phyloP scores from a whole-genome alignment of 2,888 invertebrate species.

The Cybosia mesomella region DNA sequence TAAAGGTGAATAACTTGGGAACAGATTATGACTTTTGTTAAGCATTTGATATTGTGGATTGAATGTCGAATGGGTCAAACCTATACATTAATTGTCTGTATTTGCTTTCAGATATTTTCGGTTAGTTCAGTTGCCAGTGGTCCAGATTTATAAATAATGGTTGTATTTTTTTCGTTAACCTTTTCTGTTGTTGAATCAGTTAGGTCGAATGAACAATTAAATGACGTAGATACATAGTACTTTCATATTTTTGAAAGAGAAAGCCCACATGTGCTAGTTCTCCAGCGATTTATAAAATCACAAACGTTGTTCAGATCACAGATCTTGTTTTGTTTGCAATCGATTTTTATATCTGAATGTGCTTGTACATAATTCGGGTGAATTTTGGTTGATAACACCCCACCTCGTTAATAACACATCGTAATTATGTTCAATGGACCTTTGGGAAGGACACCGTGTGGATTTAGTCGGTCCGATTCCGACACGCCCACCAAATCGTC shows the following conservation, averaged over 20 bases:
- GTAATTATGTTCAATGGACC: too few species aligned
- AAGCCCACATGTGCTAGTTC: too few species aligned
- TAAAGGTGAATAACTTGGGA: neutral
- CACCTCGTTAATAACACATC: too few species aligned
- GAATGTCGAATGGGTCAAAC: neutral
- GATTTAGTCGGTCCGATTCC: too few species aligned
- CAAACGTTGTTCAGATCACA: too few species aligned
- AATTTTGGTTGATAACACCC: too few species aligned
- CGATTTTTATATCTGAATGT: neutral
- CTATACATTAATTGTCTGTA: neutral
- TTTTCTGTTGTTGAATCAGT: neutral
- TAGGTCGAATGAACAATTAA: neutral
- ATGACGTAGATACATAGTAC: too few species aligned
- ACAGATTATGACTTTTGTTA: neutral
- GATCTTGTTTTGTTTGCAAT: neutral
- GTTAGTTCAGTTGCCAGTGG: neutral
- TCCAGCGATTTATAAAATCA: too few species aligned
- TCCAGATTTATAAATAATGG: neutral
- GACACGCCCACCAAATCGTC: too few species aligned
- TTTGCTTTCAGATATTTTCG: slow-evolving; percentile 3
- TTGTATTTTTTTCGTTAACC: neutral
- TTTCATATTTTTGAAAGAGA: too few species aligned
- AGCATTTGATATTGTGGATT: neutral
- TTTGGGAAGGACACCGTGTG: too few species aligned
- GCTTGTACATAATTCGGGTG: too few species aligned